Evolutionary conservation across 2,888 invertebrate genomes (phyloP).

Genomic region (Leptinotarsa haldemani): DNA sequence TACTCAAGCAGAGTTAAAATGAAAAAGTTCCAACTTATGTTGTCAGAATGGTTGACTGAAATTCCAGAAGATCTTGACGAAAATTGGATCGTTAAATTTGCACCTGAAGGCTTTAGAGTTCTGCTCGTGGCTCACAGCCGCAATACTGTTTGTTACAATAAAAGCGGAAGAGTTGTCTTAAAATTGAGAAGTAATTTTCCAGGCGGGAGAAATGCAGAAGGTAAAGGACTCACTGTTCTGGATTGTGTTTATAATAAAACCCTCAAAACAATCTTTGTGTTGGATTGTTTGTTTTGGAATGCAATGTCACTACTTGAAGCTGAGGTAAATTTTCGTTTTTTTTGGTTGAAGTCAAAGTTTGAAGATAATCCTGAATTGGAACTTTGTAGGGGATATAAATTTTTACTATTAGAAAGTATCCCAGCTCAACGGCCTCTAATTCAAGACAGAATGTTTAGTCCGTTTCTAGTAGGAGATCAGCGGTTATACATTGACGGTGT

Average conservation of each 20-base stretch:
- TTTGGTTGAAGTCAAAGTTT: slow-evolving; percentile 82
- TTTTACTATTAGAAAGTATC: slow-evolving; percentile 68
- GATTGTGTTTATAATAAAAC: slow-evolving; percentile 83
- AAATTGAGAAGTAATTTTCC: slow-evolving; percentile 77
- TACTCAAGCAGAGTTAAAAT: slow-evolving; percentile 45
- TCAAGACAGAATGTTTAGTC: slow-evolving; percentile 63
- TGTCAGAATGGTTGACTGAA: slow-evolving; percentile 94
- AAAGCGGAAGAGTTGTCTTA: slow-evolving; percentile 42
- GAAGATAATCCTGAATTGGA: slow-evolving; percentile 71
- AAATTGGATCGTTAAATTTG: slow-evolving; percentile 81
- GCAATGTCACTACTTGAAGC: slow-evolving; percentile 77
- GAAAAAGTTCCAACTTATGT: slow-evolving; percentile 74
- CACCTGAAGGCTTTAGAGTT: slow-evolving; percentile 85
- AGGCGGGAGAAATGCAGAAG: slow-evolving; percentile 72
- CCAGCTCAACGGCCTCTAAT: slow-evolving; percentile 67
- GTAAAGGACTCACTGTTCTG: slow-evolving; percentile 74
- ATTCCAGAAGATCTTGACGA: slow-evolving; percentile 80
- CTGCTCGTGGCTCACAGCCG: slow-evolving; percentile 80
- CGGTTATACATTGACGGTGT: slow-evolving; percentile 81
- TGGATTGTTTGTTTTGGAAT: slow-evolving; percentile 89
- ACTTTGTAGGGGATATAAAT: slow-evolving; percentile 62
- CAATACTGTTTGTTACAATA: slow-evolving; percentile 41
- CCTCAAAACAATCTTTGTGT: slow-evolving; percentile 75
- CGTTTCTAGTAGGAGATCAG: slow-evolving; percentile 61
- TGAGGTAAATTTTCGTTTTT: slow-evolving; percentile 86